Percentiles rank a stretch among this genome's conserved stretches.
Evolutionary conservation across 2,888 invertebrate genomes (phyloP).

Genomic region (Heliconius aoede): DNA sequence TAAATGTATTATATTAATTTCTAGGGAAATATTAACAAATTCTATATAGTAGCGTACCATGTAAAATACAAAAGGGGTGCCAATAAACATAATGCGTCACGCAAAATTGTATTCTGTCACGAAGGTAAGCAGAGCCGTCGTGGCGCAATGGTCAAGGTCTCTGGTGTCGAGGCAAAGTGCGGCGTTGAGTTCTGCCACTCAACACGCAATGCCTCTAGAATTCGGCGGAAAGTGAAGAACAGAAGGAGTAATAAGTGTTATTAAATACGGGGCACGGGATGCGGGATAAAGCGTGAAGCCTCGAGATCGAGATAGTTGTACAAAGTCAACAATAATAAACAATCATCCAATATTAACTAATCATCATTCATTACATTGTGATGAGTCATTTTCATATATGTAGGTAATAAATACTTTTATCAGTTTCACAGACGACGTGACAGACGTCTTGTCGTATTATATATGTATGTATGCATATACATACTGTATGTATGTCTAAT

Average conservation of each 20-base stretch:
- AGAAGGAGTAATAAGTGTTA: too few species aligned
- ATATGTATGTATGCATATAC: too few species aligned
- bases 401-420: background rate
- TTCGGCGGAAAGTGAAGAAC: too few species aligned
- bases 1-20: background rate
- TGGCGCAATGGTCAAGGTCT: too few species aligned
- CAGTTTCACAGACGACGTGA: background rate
- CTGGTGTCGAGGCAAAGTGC: too few species aligned
- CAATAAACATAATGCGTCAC: background rate
- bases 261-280: too few species aligned
- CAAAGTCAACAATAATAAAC: background rate
- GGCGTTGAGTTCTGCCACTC: too few species aligned
- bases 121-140: too few species aligned
- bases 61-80: background rate
- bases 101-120: conserved; percentile 10
- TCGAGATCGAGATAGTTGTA: background rate
- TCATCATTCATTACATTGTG: background rate
- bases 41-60: background rate
- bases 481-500: too few species aligned
- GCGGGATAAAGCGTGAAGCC: too few species aligned
- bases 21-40: background rate
- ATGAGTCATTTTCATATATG: conserved; percentile 1
- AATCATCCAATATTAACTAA: background rate
- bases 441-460: background rate
- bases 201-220: too few species aligned